phyloP scores from a whole-genome alignment of 2,797 vertebrate genomes.

The Pseudochaenichthys georgianus region DNA sequence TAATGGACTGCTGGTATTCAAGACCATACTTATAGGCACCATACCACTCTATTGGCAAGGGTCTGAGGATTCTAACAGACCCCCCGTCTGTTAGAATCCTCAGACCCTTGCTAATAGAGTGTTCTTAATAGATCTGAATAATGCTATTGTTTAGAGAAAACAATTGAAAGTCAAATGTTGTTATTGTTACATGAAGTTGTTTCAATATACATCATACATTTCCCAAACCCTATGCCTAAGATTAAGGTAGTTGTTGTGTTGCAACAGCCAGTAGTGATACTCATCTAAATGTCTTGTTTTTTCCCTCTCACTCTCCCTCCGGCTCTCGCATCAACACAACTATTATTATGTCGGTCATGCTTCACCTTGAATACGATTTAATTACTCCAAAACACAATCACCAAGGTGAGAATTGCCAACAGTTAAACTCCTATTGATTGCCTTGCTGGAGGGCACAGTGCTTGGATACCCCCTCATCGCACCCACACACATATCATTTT shows the following conservation, averaged over 20 bases:
- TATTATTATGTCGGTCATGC: slow-evolving; percentile 69
- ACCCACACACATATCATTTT: slow-evolving; percentile 52
- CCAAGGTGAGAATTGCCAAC: slow-evolving; percentile 75
- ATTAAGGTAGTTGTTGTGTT: not conserved
- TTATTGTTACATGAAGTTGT: not conserved
- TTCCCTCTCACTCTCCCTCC: slow-evolving; percentile 8
- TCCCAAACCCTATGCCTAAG: not conserved
- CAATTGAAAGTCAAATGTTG: not conserved
- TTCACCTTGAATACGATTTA: slow-evolving; percentile 77
- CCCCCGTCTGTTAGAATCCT: not conserved
- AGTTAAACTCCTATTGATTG: slow-evolving; percentile 80
- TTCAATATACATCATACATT: slow-evolving; percentile 6
- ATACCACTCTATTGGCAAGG: too few species aligned
- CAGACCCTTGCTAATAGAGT: slow-evolving; percentile 18
- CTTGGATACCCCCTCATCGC: slow-evolving; percentile 48
- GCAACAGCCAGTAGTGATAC: not conserved
- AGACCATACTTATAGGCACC: slow-evolving; percentile 10
- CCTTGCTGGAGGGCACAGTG: slow-evolving; percentile 57
- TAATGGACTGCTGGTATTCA: slow-evolving; percentile 38
- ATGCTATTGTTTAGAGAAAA: slow-evolving; percentile 4
- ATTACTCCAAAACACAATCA: slow-evolving; percentile 81
- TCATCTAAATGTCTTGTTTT: slow-evolving; percentile 20
- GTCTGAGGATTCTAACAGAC: too few species aligned
- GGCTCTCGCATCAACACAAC: slow-evolving; percentile 51
- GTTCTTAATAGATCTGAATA: slow-evolving; percentile 6